Percentiles rank a stretch among this genome's conserved stretches.
Conservation (phyloP, 35 echinoderm and acorn worm genomes). For the Apostichopus parvimensis region DNA sequence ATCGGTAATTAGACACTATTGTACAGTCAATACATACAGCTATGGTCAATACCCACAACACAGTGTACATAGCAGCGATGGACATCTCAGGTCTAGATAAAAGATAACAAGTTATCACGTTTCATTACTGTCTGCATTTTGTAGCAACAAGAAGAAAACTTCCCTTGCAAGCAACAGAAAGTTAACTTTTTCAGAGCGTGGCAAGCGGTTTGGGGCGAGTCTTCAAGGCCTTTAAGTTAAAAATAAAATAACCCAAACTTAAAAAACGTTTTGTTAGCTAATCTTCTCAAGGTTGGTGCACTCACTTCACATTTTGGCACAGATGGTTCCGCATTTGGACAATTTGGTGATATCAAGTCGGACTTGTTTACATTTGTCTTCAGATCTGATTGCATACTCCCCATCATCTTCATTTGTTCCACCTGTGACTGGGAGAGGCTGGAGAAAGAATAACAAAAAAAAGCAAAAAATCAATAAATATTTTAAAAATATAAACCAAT, state of each 20-base stretch:
- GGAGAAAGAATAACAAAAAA: constrained; percentile 8
- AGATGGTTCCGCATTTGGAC: constrained; percentile 59
- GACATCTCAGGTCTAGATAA: no score
- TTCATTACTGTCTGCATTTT: no score
- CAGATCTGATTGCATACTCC: constrained; percentile 51
- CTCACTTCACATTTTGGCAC: constrained; percentile 95
- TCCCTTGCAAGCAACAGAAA: no score
- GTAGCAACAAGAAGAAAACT: no score
- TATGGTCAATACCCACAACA: no score
- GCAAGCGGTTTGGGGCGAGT: no score
- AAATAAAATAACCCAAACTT: background rate
- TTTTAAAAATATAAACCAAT: background rate
- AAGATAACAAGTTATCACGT: no score
- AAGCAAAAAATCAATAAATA: background rate
- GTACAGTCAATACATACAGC: no score
- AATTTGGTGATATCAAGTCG: background rate
- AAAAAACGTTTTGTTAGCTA: background rate
- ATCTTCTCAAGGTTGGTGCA: background rate
- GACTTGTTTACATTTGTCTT: constrained; percentile 55
- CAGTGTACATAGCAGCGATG: no score
- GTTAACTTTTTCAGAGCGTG: no score
- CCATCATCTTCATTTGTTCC: constrained; percentile 75
- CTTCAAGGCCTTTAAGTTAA: background rate
- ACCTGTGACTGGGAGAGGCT: constrained; percentile 83
- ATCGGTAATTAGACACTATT: no score